Evolutionary conservation across 1,140 invertebrate genomes (phyloP).

Genomic region (Planococcus citri): DNA sequence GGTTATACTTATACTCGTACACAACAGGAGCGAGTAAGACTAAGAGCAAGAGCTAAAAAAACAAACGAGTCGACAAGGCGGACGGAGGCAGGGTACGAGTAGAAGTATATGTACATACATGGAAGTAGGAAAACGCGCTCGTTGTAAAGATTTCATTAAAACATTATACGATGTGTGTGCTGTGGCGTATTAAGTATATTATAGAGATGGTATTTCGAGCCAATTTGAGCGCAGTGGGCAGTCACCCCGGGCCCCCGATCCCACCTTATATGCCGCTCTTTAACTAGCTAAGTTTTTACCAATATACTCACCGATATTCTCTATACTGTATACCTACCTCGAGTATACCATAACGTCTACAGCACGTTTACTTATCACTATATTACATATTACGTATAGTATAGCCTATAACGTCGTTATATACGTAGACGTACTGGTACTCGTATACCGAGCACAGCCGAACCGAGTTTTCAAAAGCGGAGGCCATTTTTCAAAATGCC

Average conservation of each 20-base stretch:
- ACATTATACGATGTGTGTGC: neutral
- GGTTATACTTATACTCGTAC: too few relatives aligned
- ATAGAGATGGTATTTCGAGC: constrained; percentile 7
- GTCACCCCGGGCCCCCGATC: neutral
- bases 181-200: neutral
- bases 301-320: neutral
- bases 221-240: constrained; percentile 15
- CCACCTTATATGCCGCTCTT: neutral
- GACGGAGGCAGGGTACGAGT: neutral
- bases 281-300: constrained; percentile 5
- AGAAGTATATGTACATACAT: neutral
- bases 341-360: too few relatives aligned
- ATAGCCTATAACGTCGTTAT: too few relatives aligned
- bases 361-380: too few relatives aligned
- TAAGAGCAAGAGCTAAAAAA: neutral
- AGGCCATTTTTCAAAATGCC: constrained; percentile 16
- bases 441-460: too few relatives aligned
- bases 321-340: neutral
- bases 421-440: too few relatives aligned
- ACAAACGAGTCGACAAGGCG: neutral
- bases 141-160: constrained; percentile 17
- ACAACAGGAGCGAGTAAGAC: neutral
- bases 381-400: too few relatives aligned
- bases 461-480: neutral
- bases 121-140: too few relatives aligned